Conservation (phyloP, 2,888 invertebrate genomes). For the Epsilonema sp. region DNA sequence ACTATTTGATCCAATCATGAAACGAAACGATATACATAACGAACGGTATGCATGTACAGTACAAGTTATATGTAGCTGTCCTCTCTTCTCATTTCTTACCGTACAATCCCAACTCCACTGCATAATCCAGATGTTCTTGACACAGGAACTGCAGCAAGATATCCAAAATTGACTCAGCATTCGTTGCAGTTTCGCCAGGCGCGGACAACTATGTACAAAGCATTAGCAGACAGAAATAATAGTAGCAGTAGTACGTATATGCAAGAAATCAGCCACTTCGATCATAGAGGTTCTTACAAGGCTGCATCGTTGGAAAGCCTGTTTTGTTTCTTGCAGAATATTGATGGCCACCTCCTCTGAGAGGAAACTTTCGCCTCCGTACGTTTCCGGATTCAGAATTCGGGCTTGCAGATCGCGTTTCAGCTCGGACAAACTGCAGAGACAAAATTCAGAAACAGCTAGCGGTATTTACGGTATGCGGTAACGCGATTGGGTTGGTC, state of each 20-base stretch:
- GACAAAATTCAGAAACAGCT: slow-evolving; percentile 6
- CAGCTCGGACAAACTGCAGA: slow-evolving; percentile 60
- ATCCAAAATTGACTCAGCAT: slow-evolving; percentile 51
- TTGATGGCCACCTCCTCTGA: slow-evolving; percentile 81
- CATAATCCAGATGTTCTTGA: slow-evolving; percentile 85
- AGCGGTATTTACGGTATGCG: too few species aligned
- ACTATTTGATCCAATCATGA: too few species aligned
- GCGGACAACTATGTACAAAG: slow-evolving; percentile 63
- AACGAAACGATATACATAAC: too few species aligned
- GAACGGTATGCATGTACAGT: too few species aligned
- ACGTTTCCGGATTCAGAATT: slow-evolving; percentile 79
- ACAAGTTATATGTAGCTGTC: too few species aligned
- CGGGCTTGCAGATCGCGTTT: slow-evolving; percentile 78
- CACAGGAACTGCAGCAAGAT: slow-evolving; percentile 61
- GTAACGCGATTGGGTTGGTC: too few species aligned
- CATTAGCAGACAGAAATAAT: too few species aligned
- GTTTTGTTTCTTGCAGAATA: slow-evolving; percentile 60
- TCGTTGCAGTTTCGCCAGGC: slow-evolving; percentile 50
- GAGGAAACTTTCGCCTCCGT: slow-evolving; percentile 86
- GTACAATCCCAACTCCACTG: slow-evolving; percentile 78
- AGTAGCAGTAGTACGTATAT: too few species aligned
- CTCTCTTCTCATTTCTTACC: too few species aligned
- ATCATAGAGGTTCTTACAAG: too few species aligned
- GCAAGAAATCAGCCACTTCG: too few species aligned
- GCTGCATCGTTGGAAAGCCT: slow-evolving; percentile 68